phyloP scores from a whole-genome alignment of 2,113 vertebrate genomes.

The Alces alces region DNA sequence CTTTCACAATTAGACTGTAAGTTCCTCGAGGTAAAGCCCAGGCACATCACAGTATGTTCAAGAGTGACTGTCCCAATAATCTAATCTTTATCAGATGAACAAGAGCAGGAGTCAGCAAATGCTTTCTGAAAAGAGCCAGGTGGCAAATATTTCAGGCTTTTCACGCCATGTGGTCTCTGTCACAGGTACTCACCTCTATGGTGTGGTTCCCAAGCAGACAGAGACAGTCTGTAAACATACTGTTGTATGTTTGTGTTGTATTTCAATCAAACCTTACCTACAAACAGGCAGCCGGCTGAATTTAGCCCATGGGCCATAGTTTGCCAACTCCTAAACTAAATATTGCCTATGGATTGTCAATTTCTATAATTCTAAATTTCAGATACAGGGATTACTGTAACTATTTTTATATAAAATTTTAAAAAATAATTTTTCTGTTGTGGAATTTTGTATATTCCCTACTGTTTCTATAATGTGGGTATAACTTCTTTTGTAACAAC shows the following conservation, averaged over 20 bases:
- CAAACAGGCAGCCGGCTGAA: background rate
- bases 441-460: background rate
- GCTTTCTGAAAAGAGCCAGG: background rate
- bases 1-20: background rate
- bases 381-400: background rate
- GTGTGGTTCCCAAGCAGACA: background rate
- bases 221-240: background rate
- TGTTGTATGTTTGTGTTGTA: background rate
- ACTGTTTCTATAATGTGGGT: background rate
- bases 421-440: background rate
- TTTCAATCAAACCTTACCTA: background rate
- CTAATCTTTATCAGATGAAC: background rate
- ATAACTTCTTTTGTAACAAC: background rate
- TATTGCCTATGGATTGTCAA: background rate
- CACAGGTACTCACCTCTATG: background rate
- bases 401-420: background rate
- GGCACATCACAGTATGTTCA: background rate
- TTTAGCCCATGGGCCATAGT: background rate
- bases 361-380: background rate
- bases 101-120: background rate
- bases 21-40: background rate
- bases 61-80: background rate
- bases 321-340: background rate
- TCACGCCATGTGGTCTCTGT: background rate
- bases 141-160: background rate